Conservation (phyloP, 2,113 vertebrate genomes). For the Oryctolagus cuniculus region DNA sequence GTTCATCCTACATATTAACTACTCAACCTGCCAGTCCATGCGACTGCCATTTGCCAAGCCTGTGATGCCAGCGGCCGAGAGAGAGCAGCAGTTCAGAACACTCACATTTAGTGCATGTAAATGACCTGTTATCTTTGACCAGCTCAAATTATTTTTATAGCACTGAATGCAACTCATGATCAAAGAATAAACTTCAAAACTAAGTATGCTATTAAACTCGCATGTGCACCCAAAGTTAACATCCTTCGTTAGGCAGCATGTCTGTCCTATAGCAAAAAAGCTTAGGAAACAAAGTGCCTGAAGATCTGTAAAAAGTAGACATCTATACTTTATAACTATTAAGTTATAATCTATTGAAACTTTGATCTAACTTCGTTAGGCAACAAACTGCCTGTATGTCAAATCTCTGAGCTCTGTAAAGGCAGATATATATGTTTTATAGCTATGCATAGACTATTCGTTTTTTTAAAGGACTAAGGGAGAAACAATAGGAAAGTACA, state of each 20-base stretch:
- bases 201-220: neutral
- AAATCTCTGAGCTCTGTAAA: neutral
- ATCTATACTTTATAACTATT: constrained; percentile 13
- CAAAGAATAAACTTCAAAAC: constrained; percentile 32
- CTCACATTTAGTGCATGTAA: neutral
- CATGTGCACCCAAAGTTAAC: neutral
- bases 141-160: neutral
- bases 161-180: constrained; percentile 2
- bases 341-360: neutral
- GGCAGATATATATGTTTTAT: neutral
- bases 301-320: neutral
- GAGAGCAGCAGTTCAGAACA: constrained; percentile 85
- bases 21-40: constrained; percentile 91
- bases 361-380: neutral
- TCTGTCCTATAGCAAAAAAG: neutral
- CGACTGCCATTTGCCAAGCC: constrained; percentile 86
- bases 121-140: neutral
- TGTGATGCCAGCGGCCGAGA: constrained; percentile 86
- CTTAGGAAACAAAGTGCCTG: neutral
- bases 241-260: neutral
- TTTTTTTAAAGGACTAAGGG: neutral
- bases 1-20: constrained; percentile 22
- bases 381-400: neutral
- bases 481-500: constrained; percentile 1
- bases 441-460: neutral